Conservation (phyloP, 2,797 vertebrate species). For the Sarcophilus harrisii region DNA sequence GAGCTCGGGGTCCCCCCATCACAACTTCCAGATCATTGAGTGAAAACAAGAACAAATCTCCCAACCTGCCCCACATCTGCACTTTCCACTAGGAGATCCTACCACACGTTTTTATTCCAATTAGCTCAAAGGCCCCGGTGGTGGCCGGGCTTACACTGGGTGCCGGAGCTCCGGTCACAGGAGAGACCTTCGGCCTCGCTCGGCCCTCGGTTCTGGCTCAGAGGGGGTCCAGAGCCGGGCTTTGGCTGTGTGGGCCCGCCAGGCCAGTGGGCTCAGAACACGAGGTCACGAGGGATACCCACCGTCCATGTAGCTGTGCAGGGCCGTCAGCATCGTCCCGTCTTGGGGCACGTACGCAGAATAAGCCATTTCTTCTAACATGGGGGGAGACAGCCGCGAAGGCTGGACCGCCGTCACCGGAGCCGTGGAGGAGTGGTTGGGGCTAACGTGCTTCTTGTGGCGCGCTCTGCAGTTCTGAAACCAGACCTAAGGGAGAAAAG, state of each 20-base stretch:
- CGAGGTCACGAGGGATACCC: constrained; percentile 79
- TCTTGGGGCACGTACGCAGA: constrained; percentile 92
- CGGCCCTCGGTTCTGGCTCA: neutral
- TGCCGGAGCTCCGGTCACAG: neutral
- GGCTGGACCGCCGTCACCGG: constrained; percentile 90
- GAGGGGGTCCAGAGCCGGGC: neutral
- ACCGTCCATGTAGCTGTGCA: constrained; percentile 95
- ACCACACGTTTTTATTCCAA: neutral
- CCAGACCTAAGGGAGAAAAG: no score
- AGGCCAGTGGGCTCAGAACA: neutral
- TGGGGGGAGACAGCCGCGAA: constrained; percentile 90
- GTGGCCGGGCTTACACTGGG: no score
- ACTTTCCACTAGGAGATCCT: neutral
- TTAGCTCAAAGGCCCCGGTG: neutral
- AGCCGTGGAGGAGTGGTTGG: constrained; percentile 70
- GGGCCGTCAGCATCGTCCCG: constrained; percentile 92
- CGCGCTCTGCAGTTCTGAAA: no score
- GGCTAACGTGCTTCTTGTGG: no score
- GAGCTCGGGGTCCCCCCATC: accelerated
- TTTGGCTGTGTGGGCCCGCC: neutral
- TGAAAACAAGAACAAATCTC: neutral
- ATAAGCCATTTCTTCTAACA: constrained; percentile 94
- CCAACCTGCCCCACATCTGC: neutral
- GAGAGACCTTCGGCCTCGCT: neutral
- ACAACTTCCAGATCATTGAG: neutral